These are phyloP conservation scores for Poeciliopsis gracilis DNA, from an alignment of 2,797 vertebrate genomes.

Conservation along the genomic window DNA sequence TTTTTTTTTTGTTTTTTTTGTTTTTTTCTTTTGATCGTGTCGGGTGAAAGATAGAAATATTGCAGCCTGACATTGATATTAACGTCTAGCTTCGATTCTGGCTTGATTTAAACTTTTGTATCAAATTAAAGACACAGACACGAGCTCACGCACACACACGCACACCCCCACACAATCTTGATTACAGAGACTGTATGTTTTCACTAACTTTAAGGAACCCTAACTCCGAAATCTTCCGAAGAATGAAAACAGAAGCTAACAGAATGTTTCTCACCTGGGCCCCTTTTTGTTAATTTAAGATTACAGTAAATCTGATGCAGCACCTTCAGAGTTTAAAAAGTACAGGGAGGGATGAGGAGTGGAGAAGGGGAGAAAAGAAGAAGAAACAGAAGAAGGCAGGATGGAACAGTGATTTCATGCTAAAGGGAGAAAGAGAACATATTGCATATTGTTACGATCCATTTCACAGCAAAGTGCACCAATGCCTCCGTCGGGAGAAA, in stretches of 20 bases:
- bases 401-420: constrained; percentile 44
- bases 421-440: constrained; percentile 69
- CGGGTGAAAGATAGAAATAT: constrained; percentile 39
- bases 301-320: constrained; percentile 81
- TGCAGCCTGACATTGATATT: constrained; percentile 28
- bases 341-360: constrained; percentile 12
- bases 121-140: constrained; percentile 29
- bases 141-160: constrained; percentile 4
- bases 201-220: constrained; percentile 44
- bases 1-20: constrained; percentile 20
- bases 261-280: constrained; percentile 8
- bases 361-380: background rate
- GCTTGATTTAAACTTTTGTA: constrained; percentile 49
- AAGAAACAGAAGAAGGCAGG: constrained; percentile 7
- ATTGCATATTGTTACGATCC: constrained; percentile 68
- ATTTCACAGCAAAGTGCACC: constrained; percentile 34
- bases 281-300: constrained; percentile 58
- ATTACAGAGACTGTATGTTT: constrained; percentile 66
- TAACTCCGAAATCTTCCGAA: constrained; percentile 43
- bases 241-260: constrained; percentile 41
- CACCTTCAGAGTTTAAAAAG: constrained; percentile 76
- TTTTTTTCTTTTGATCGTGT: constrained; percentile 39
- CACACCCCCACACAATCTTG: background rate
- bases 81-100: constrained; percentile 40
- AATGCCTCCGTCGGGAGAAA: constrained; percentile 33